Evolutionary conservation across 1,140 invertebrate species (phyloP), one percentile per base, ranked within the genome.

Genomic region (Musca vetustissima): DNA sequence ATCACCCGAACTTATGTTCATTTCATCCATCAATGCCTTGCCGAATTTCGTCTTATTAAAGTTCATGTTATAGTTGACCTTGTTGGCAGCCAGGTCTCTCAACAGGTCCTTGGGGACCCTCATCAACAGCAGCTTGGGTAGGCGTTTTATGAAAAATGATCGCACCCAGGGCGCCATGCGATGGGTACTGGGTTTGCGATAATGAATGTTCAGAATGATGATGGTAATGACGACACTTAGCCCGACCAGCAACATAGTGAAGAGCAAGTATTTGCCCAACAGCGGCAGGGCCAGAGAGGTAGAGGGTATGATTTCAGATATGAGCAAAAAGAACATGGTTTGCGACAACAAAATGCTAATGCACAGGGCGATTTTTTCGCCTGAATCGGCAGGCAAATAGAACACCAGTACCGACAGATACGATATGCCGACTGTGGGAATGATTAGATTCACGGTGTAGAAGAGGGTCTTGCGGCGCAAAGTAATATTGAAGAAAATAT

Each of bases 401-500:
- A 99, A 99, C 0, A 99, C 98, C 43, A 97, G 82, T 1, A 96
- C 92, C 4, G 94, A 95, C 2, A 96, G 84, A 77, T 94, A 96
- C 2, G 93, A 95, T 70, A 97, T 96, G 53, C 94, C 94, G 2
- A 98, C 95, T 76, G 93, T 96, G 0, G 95, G 95, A 15, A 97
- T 92, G 72, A 98, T 98, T 8, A 98, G 85, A 80, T 98, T 98
- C 1, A 98, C 96, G 0, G 96, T 97, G 86, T 98, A 98, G 84
- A 98, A 98, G 7, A 98, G 85, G 0, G 96, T 98, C 83, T 97
- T 97, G 1, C 97, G 87, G 14, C 98, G 85, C 19, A 99, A 84
- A 0, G 96, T 98, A 71, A 99, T 97, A 83, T 98, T 98, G 88
- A 98, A 98, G 84, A 97, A 98, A 68, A 98, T 98, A 85, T 98